Evolutionary conservation across 2,797 vertebrate species (phyloP), one percentile per base, ranked within the genome.

Genomic region (Percopsis omiscomaycus): DNA sequence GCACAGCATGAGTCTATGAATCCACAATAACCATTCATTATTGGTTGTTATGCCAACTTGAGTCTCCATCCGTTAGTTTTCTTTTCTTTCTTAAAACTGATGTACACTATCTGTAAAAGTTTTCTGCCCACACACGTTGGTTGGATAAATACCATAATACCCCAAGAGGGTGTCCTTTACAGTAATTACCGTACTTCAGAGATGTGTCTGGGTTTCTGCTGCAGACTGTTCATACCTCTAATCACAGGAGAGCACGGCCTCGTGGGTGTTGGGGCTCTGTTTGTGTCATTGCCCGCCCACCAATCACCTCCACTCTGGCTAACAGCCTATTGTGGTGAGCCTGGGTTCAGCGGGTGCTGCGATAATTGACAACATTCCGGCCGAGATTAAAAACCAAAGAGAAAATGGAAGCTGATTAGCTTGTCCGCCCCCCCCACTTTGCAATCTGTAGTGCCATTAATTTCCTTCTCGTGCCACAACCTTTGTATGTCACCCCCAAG

Each of bases 221-320:
- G 9, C 32, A 37, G 32, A 5, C 32, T 13, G 13, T 6, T 48
- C 11, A 3, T 48, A 48, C 12, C 47, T 12, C 75, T 82, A 74
- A 82, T 85, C 81, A 58, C 37, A 79, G 69, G 1, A 61, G n/a
- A 66, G 71, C 74, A 74, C 28, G 61, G 51, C 59, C 50, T 76
- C 70, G 61, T 47, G 59, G 61, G 71, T 74, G 77, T 75, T 80
- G 46, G 8, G 63, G 61, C 61, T 3, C 1, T 44, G 50, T 62
- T 13, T 12, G 65, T 63, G 65, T 72, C 2, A 37, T 1, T 10
- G 62, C 76, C 32, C 32, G 5, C 70, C 75, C 75, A 80, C 66
- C 82, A 82, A 82, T 86, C 78, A 80, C 64, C 84, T 77, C 75
- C 54, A 1, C 66, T n/a, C 84, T 87, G 84, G 82, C 86, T 89